Evolutionary conservation across 2,888 invertebrate genomes (phyloP).

Genomic region (Nomada lathburiana): DNA sequence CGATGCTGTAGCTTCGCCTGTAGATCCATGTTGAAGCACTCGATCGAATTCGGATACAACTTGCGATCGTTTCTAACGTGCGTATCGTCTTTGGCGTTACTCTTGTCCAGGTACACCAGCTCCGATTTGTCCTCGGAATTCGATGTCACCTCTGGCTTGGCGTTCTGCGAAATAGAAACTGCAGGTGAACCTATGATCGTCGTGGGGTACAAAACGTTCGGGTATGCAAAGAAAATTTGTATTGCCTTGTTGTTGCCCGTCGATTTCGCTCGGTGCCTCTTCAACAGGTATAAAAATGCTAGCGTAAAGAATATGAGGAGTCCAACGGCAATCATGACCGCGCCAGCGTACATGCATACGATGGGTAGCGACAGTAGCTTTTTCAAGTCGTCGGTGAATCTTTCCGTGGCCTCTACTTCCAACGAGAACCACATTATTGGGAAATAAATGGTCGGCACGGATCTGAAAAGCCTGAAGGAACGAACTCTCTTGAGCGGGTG

Average conservation of each 20-base stretch:
- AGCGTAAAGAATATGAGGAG: slow-evolving; percentile 71
- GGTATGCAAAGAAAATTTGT: background rate
- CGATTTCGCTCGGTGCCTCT: slow-evolving; percentile 57
- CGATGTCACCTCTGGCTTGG: slow-evolving; percentile 52
- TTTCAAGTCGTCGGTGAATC: slow-evolving; percentile 86
- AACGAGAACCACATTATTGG: slow-evolving; percentile 93
- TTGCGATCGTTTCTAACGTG: slow-evolving; percentile 75
- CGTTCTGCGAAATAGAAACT: slow-evolving; percentile 52
- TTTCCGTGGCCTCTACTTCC: slow-evolving; percentile 87
- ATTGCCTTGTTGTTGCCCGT: slow-evolving; percentile 29
- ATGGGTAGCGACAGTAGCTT: slow-evolving; percentile 85
- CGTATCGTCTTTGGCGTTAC: slow-evolving; percentile 71
- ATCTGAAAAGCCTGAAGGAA: slow-evolving; percentile 87
- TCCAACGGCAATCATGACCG: slow-evolving; percentile 84
- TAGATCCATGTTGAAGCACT: slow-evolving; percentile 37
- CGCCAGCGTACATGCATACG: slow-evolving; percentile 85
- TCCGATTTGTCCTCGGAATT: slow-evolving; percentile 76
- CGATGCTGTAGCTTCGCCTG: slow-evolving; percentile 36
- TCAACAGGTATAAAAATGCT: slow-evolving; percentile 68
- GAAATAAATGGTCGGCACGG: slow-evolving; percentile 89
- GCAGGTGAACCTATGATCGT: background rate
- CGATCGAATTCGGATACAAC: slow-evolving; percentile 72
- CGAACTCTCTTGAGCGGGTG: background rate
- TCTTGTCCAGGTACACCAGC: slow-evolving; percentile 78
- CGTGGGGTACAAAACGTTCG: background rate